Evolutionary conservation across 35 echinoderm and acorn worm species (phyloP), one percentile per base, ranked within the genome.

Genomic region (Lytechinus pictus): DNA sequence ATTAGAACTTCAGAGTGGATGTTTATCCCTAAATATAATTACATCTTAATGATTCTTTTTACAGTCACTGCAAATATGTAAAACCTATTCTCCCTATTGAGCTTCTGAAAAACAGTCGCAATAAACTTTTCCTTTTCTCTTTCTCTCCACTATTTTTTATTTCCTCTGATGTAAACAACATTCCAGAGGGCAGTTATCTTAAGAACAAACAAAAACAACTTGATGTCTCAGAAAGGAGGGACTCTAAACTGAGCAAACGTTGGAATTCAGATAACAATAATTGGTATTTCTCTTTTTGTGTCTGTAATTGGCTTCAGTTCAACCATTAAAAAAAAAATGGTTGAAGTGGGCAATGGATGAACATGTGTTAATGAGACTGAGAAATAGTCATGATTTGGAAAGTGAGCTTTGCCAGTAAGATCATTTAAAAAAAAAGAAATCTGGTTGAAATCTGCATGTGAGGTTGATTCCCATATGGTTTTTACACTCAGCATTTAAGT

Each of bases 161-260:
- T 79, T 79, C 16, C 1, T n/a, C 66, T 79, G 66, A 79, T 79
- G 66, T 79, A 79, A 79, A 79, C 66, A 79, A 79, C 66, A 79
- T 79, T 79, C 66, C 66, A 27, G 66, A 79, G 66, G 21, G 66
- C 66, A 79, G 66, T 79, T 79, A 79, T 79, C 66, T 79, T 79
- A 79, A 79, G 2, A 79, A 79, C 66, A 79, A 79, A 79, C 66
- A 79, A 79, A 79, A 79, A 79, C 66, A 79, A 79, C 66, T 24
- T 9, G n/a, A 24, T n/a, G 66, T 79, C 16, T 79, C 33, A 79
- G 66, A 79, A 79, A 79, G 19, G 4, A 16, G 66, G 19, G 66
- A 79, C 19, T 79, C 19, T 79, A 79, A n/a, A 79, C 66, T 79
- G 19, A 5, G 66, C 66, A 79, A 79, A 79, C 66, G n/a, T 44